Base-by-base conservation (phyloP, 2,113 vertebrate species). In the Campylorhamphus procurvoides region DNA sequence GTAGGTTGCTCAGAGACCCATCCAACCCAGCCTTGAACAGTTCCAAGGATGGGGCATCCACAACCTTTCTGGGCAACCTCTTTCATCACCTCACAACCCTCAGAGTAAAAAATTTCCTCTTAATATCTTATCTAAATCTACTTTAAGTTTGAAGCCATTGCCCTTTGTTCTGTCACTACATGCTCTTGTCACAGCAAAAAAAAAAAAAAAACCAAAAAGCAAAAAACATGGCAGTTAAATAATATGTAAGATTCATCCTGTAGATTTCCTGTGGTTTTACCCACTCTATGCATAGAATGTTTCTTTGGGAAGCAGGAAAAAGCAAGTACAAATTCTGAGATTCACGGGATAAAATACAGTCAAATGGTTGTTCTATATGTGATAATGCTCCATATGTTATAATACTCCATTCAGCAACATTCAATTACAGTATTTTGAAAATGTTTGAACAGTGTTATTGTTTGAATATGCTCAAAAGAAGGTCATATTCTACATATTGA, bases 361-460 rank as follows among this genome's bases (percentile, higher is more conserved):
- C 18, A 53, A 52, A 40, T 0, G 1, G 22, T 33, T 83, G 29
- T 2, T 67, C 3, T 46, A 0, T 17, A 8, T 8, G 7, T 37
- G 80, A 24, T 15, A 33, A 39, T 18, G 23, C 4, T 28, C 2
- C 13, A 35, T 22, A 5, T 8, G 8, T 40, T 83, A 23, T 14
- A 33, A 35, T 18, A n/a, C 5, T 28, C 2, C 1, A 2, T 15
- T 69, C 24, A 69, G 18, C 16, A 89, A 7, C 3, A 35, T 29
- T 42, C 19, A 7, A 3, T 49, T 44, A 12, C 7, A 72, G 24
- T 25, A 64, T 29, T 79, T 37, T 44, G 31, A 33, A 83, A 73
- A 76, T 25, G 4, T 3, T 63, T 78, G 25, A 52, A 50, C 9
- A 39, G 9, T 44, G 18, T 5, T 75, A 9, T 9, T 37, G 1